Conservation (phyloP, 2,797 vertebrate species). For the Scarus forsteni region DNA sequence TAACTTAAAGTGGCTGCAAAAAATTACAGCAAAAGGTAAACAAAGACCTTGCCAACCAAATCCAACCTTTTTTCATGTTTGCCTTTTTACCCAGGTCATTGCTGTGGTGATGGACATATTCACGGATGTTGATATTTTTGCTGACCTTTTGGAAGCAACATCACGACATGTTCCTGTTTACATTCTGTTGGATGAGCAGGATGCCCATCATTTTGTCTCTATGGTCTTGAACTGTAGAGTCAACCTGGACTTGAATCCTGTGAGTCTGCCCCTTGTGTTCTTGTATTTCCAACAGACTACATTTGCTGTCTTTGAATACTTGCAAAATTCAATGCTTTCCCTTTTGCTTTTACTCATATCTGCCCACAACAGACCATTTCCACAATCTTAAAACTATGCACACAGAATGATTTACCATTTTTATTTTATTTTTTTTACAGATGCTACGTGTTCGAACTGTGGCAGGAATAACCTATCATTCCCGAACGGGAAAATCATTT, state of each 20-base stretch:
- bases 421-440: constrained; percentile 77
- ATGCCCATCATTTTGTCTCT: constrained; percentile 90
- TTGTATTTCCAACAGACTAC: constrained; percentile 6
- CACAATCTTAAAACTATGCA: neutral
- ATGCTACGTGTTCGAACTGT: constrained; percentile 96
- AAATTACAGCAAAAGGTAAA: neutral
- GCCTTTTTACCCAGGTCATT: constrained; percentile 86
- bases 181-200: constrained; percentile 94
- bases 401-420: constrained; percentile 10
- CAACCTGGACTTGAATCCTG: constrained; percentile 92
- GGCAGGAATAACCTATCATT: constrained; percentile 93
- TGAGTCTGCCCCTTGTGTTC: constrained; percentile 75
- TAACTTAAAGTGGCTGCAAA: neutral
- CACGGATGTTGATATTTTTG: constrained; percentile 94
- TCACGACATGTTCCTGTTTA: constrained; percentile 93
- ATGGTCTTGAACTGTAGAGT: constrained; percentile 93
- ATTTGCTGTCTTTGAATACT: neutral
- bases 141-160: constrained; percentile 92
- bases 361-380: neutral
- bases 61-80: constrained; percentile 13
- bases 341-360: neutral
- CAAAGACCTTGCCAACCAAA: neutral
- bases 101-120: constrained; percentile 97
- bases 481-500: constrained; percentile 94
- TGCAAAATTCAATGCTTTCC: neutral